A percentile compares a stretch with the other conserved stretches of the same genome.
Conservation (phyloP, 2,797 vertebrate genomes). For the Enteromius argenteus region DNA sequence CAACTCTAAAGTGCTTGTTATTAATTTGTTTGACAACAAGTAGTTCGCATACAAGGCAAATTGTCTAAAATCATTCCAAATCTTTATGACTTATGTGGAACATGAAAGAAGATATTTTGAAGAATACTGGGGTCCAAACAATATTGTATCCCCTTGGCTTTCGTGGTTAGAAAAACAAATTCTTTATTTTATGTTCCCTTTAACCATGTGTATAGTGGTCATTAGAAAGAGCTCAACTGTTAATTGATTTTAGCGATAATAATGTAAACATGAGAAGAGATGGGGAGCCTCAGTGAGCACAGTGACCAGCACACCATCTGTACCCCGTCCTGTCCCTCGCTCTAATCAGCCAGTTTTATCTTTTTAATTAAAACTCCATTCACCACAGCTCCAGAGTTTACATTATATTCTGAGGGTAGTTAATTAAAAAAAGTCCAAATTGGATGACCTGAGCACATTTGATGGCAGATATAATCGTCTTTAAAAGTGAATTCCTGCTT, state of each 20-base stretch:
- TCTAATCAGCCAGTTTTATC: constrained; percentile 37
- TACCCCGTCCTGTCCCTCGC: not conserved
- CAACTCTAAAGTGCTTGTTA: not conserved
- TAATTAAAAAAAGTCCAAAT: constrained; percentile 41
- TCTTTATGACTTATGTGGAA: not conserved
- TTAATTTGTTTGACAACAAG: not conserved
- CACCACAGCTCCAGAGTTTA: constrained; percentile 40
- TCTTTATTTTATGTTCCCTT: not conserved
- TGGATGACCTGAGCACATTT: constrained; percentile 17
- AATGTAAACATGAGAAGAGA: not conserved
- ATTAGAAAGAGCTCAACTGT: not conserved
- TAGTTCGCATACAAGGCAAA: not conserved
- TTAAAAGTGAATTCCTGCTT: constrained; percentile 8
- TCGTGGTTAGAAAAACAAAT: not conserved
- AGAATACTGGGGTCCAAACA: not conserved
- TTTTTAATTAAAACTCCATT: constrained; percentile 52
- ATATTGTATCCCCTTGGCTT: not conserved
- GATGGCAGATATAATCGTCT: not conserved
- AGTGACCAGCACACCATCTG: constrained; percentile 22
- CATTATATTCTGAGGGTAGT: constrained; percentile 9
- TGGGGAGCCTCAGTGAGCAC: not conserved
- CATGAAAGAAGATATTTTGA: not conserved
- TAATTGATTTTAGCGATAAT: not conserved
- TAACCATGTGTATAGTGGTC: not conserved
- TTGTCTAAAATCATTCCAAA: not conserved